A percentile compares a stretch with the other conserved stretches of the same genome.
phyloP scores from a whole-genome alignment of 2,113 vertebrate genomes.

The Mystacornis crossleyi region DNA sequence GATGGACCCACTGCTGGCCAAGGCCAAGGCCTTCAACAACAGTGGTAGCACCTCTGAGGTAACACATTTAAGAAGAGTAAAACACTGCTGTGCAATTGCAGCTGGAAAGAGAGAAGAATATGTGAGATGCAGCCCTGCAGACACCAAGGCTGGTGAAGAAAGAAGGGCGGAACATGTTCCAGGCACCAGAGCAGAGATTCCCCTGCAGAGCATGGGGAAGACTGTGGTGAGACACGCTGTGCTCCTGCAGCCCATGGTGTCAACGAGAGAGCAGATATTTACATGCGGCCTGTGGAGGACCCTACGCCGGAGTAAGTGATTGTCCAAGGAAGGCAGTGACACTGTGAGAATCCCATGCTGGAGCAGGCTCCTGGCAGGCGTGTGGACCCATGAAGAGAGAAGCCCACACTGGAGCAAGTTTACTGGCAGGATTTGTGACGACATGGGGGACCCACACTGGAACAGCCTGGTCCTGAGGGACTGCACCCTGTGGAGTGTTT shows the following conservation, averaged over 20 bases:
- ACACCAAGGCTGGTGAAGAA: background rate
- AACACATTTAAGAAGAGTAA: background rate
- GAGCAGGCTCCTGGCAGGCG: background rate
- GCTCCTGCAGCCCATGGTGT: fast-evolving
- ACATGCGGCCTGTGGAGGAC: background rate
- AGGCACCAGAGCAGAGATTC: background rate
- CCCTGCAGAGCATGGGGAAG: background rate
- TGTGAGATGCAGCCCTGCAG: background rate
- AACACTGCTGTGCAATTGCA: background rate
- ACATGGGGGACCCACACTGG: fast-evolving
- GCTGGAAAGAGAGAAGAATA: background rate
- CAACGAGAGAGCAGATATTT: background rate
- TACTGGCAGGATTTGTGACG: background rate
- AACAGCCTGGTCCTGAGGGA: background rate
- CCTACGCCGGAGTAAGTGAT: fast-evolving
- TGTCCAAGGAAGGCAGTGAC: background rate
- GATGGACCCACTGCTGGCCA: fast-evolving
- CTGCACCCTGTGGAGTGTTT: background rate
- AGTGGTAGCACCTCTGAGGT: background rate
- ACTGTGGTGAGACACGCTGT: fast-evolving
- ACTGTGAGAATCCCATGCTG: background rate
- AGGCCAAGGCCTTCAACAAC: background rate
- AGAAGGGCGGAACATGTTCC: background rate
- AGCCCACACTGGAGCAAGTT: background rate
- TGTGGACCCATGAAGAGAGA: background rate